phyloP scores from a whole-genome alignment of 2,113 vertebrate species.

The Atrichornis clamosus region DNA sequence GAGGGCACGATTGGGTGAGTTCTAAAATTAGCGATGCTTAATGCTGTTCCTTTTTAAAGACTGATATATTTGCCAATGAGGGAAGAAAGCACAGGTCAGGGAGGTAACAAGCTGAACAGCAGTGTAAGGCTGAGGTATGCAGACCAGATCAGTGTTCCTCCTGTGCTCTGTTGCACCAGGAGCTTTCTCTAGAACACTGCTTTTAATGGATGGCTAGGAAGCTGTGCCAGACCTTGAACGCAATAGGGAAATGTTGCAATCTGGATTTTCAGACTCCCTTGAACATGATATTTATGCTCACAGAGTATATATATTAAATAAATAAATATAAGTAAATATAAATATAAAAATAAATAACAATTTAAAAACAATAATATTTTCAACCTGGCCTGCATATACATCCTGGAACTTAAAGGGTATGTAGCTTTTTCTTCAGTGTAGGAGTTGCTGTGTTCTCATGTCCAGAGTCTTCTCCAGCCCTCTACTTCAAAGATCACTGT shows the following conservation, averaged over 20 bases:
- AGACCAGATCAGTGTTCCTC: not conserved
- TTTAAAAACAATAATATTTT: not conserved
- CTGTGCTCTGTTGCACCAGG: not conserved
- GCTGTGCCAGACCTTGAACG: not conserved
- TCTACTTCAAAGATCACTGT: not conserved
- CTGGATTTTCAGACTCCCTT: not conserved
- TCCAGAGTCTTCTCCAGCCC: not conserved
- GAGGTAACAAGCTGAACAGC: not conserved
- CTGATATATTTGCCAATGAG: not conserved
- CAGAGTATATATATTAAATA: not conserved
- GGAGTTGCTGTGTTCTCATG: not conserved
- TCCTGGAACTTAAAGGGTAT: not conserved
- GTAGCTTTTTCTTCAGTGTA: not conserved
- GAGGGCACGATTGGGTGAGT: not conserved
- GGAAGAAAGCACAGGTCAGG: not conserved
- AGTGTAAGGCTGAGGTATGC: not conserved
- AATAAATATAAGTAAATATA: not conserved
- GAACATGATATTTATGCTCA: not conserved
- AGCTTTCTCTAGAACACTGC: not conserved
- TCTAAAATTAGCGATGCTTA: not conserved
- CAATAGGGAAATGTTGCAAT: not conserved
- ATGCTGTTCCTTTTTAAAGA: not conserved
- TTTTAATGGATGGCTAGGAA: not conserved
- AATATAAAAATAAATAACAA: not conserved
- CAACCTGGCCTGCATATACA: not conserved